phyloP scores from a whole-genome alignment of 2,888 invertebrate species.

The Nesidiocoris tenuis region DNA sequence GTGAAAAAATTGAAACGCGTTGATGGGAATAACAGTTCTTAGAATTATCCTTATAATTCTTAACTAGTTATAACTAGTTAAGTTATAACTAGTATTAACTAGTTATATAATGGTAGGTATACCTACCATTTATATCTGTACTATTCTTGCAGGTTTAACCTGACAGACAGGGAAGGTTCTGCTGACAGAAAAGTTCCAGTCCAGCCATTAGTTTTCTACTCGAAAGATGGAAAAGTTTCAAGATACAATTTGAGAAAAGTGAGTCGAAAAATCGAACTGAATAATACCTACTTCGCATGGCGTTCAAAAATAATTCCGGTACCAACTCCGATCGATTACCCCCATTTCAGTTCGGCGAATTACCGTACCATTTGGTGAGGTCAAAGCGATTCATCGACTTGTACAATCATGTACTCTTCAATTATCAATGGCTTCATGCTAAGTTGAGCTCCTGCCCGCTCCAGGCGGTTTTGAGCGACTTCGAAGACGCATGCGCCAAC shows the following conservation, averaged over 20 bases:
- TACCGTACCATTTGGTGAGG: constrained; percentile 91
- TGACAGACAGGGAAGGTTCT: constrained; percentile 83
- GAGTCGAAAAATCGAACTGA: too few species aligned
- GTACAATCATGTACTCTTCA: constrained; percentile 89
- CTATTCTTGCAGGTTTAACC: constrained; percentile 67
- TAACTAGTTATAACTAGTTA: too few species aligned
- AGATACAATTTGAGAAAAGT: constrained; percentile 94
- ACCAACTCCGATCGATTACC: too few species aligned
- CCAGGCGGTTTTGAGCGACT: constrained; percentile 91
- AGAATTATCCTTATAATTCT: too few species aligned
- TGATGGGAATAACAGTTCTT: too few species aligned
- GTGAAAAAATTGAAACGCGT: too few species aligned
- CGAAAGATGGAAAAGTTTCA: constrained; percentile 83
- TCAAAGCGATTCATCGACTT: constrained; percentile 87
- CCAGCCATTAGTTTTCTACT: constrained; percentile 87
- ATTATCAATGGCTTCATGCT: constrained; percentile 96
- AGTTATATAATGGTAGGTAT: too few species aligned
- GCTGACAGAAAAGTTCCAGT: constrained; percentile 93
- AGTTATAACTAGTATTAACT: too few species aligned
- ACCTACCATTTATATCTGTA: too few species aligned
- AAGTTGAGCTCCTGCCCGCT: constrained; percentile 93
- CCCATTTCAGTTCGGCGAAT: constrained; percentile 75
- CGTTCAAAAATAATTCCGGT: too few species aligned
- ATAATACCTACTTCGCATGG: too few species aligned
- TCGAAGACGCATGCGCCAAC: constrained; percentile 85